phyloP scores from a whole-genome alignment of 2,797 vertebrate species.

The Otolemur crassicaudatus region DNA sequence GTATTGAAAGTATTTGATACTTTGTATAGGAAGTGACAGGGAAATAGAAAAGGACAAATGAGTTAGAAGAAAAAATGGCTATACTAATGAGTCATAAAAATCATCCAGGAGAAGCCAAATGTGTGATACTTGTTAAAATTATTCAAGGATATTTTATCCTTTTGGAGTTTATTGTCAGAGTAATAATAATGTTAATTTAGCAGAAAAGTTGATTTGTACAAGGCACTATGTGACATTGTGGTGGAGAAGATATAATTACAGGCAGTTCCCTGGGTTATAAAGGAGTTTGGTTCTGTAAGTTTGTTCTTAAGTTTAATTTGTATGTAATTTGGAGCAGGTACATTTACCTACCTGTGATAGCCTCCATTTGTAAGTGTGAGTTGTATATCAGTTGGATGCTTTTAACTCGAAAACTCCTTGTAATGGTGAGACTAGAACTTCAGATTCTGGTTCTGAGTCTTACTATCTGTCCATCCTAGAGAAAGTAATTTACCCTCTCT shows the following conservation, averaged over 20 bases:
- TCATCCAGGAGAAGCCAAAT: slow-evolving; percentile 32
- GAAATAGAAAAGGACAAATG: slow-evolving; percentile 19
- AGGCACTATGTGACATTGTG: not conserved
- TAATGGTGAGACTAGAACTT: not conserved
- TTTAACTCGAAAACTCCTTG: too few relatives aligned
- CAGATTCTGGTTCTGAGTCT: not conserved
- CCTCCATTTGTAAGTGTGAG: too few relatives aligned
- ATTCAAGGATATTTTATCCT: slow-evolving; percentile 48
- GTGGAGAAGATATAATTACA: not conserved
- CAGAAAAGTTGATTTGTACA: slow-evolving; percentile 62
- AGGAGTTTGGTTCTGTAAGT: too few relatives aligned
- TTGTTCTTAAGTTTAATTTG: too few relatives aligned
- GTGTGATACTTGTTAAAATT: slow-evolving; percentile 49
- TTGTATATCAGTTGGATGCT: too few relatives aligned
- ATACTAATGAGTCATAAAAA: slow-evolving; percentile 42
- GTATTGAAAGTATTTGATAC: slow-evolving; percentile 9
- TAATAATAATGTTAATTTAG: slow-evolving; percentile 68
- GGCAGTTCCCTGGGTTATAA: too few relatives aligned
- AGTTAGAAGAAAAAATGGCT: slow-evolving; percentile 22
- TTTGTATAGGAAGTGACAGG: slow-evolving; percentile 35
- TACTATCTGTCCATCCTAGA: not conserved
- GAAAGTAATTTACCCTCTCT: not conserved
- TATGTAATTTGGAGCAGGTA: too few relatives aligned
- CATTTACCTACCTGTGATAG: too few relatives aligned
- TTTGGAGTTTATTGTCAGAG: slow-evolving; percentile 52